Base-by-base conservation (phyloP, 1,140 invertebrate species). In the Drosophila tani region DNA sequence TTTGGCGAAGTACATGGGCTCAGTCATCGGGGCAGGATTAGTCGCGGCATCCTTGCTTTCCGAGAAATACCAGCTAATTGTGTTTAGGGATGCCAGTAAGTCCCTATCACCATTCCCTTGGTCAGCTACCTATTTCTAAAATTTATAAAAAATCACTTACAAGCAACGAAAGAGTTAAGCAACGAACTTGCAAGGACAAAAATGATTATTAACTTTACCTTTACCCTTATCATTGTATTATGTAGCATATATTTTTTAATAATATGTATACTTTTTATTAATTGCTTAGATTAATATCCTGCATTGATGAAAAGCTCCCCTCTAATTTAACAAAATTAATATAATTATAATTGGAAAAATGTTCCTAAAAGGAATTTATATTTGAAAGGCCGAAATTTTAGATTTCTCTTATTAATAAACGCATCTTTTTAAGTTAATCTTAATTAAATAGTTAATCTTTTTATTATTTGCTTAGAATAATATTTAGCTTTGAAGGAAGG, bases 41-140 rank as follows among this genome's bases (percentile, higher is more conserved):
- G 65, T 11, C 35, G 12, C 38, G 38, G 12, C 9, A 50, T 60
- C 55, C 53, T 65, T 71, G 46, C 67, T 88, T 79, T 55, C 41
- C 35, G 19, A 47, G 82, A 87, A 87, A 78, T 49, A 35, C 2
- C n/a, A 32, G 15, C 66, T 78, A 81, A 81, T 88, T 70, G 64
- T 59, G 6, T 6, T 15, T 9, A 29, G 29, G 29, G 9, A 69
- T 65, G 35, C 15, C 50, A 29, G 24, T 50, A 71, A 81, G 53
- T 65, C 80, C 78, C 67, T 53, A 59, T 62, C 57, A 15, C 9
- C 43, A 14, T 14, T 27, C 17, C 29, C 32, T 9, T 12, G 21
- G 43, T n/a, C 15, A n/a, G 43, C 40, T 46, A 27, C 19, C 58
- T 84, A 60, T 53, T 69, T 77, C 57, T 69, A 66, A 81, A 85